Evolutionary conservation across 2,888 invertebrate genomes (phyloP).

Genomic region (Candidula unifasciata): DNA sequence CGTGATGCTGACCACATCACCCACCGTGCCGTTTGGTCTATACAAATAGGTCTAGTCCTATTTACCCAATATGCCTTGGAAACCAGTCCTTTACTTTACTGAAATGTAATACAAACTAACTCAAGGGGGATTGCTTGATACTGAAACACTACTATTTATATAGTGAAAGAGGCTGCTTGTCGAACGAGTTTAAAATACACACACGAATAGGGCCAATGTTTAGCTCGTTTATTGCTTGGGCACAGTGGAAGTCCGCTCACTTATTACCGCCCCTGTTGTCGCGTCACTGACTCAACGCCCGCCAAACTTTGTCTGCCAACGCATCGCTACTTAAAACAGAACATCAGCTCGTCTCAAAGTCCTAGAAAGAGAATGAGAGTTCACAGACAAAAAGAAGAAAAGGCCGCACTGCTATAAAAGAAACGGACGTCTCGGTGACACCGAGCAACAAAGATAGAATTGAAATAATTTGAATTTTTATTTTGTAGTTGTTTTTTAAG

Average conservation of each 20-base stretch:
- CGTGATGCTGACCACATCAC: too few relatives aligned
- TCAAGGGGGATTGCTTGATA: too few relatives aligned
- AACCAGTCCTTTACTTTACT: too few relatives aligned
- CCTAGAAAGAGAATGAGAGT: not conserved
- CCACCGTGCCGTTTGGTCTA: too few relatives aligned
- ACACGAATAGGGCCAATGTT: not conserved
- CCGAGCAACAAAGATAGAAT: conserved; percentile 5
- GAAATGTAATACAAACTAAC: too few relatives aligned
- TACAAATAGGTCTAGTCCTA: too few relatives aligned
- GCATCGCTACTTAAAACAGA: not conserved
- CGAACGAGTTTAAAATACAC: too few relatives aligned
- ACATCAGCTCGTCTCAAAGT: not conserved
- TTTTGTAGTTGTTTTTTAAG: not conserved
- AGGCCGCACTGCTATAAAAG: conserved; percentile 18
- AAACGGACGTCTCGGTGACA: not conserved
- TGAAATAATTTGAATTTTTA: not conserved
- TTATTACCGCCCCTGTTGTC: not conserved
- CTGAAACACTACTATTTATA: too few relatives aligned
- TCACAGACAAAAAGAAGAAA: not conserved
- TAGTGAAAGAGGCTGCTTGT: too few relatives aligned
- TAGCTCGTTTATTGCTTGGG: not conserved
- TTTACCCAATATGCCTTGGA: too few relatives aligned
- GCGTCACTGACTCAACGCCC: conserved; percentile 2
- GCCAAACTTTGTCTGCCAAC: conserved; percentile 6
- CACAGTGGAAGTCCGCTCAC: not conserved